These are phyloP conservation scores for Dioctria rufipes DNA, from an alignment of 2,888 invertebrate species.

Conservation along the genomic window DNA sequence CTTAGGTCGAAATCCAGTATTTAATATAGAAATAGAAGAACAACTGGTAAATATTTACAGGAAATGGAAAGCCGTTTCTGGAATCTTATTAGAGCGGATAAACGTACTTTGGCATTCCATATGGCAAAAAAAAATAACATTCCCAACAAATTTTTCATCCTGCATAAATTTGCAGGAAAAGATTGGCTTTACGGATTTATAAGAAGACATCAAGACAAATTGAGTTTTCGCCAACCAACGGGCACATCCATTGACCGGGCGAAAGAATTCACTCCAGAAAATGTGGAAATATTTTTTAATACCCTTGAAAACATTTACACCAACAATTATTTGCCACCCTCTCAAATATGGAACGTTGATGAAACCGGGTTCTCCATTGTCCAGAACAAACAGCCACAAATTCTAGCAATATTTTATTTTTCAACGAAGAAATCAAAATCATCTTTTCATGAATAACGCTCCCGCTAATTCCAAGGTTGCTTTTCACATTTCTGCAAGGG, in stretches of 20 bases:
- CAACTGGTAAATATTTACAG: conserved; percentile 50
- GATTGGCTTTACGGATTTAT: conserved; percentile 4
- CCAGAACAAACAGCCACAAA: conserved; percentile 2
- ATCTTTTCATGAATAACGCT: no score
- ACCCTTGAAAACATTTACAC: background rate
- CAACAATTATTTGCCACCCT: background rate
- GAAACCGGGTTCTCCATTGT: background rate
- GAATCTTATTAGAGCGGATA: conserved; percentile 38
- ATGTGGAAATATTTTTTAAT: background rate
- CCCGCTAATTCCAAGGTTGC: conserved; percentile 39
- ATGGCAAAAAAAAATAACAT: conserved; percentile 6
- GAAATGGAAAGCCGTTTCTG: conserved; percentile 53
- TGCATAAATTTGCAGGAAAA: background rate
- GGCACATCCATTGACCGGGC: conserved; percentile 6
- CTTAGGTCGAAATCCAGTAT: conserved; percentile 15
- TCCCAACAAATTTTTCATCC: conserved; percentile 5
- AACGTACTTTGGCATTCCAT: background rate
- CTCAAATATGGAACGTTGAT: conserved; percentile 9
- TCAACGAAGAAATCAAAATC: conserved; percentile 23
- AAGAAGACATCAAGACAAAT: conserved; percentile 1
- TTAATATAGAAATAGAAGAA: conserved; percentile 47
- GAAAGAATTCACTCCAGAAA: background rate
- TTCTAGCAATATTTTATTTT: conserved; percentile 31
- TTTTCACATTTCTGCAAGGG: conserved; percentile 26
- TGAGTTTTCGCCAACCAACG: conserved; percentile 8